A percentile compares a stretch with the other conserved stretches of the same genome.
These are phyloP conservation scores for Drosophila borealis DNA, from an alignment of 2,888 invertebrate species.

Conservation along the genomic window DNA sequence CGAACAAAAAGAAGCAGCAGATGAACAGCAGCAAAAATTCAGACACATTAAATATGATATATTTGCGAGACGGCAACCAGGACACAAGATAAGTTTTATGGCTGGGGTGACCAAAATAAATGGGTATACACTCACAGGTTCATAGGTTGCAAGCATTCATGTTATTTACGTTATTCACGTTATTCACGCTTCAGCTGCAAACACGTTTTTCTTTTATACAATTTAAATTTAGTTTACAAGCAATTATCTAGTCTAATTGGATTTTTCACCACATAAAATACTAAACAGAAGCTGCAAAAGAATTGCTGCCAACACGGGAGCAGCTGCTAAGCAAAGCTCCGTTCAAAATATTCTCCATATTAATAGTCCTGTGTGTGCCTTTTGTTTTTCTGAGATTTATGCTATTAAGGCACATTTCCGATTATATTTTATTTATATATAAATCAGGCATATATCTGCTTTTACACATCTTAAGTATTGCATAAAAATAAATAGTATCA, in stretches of 20 bases:
- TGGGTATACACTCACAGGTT: conserved; percentile 17
- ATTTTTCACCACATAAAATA: conserved; percentile 6
- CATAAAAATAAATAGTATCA: background rate
- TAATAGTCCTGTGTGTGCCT: conserved; percentile 21
- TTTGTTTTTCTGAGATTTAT: conserved; percentile 29
- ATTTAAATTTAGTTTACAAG: conserved; percentile 18
- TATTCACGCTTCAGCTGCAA: conserved; percentile 9
- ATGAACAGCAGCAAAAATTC: conserved; percentile 51
- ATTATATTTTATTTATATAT: conserved; percentile 13
- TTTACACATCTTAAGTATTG: background rate
- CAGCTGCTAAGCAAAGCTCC: background rate
- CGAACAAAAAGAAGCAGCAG: conserved; percentile 20
- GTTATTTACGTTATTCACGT: conserved; percentile 1
- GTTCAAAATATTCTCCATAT: background rate
- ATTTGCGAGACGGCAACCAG: conserved; percentile 65
- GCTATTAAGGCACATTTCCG: background rate
- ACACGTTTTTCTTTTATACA: background rate
- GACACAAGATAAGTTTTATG: conserved; percentile 70
- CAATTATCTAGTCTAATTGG: conserved; percentile 25
- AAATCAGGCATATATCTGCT: conserved; percentile 13
- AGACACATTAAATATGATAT: conserved; percentile 79
- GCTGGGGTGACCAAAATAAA: conserved; percentile 38
- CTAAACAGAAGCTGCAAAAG: background rate
- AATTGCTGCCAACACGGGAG: conserved; percentile 3
- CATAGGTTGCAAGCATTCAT: conserved; percentile 11